Percentiles rank a stretch among this genome's conserved stretches.
Conservation (phyloP, 1,140 invertebrate species). For the Drosophila ercepeae region DNA sequence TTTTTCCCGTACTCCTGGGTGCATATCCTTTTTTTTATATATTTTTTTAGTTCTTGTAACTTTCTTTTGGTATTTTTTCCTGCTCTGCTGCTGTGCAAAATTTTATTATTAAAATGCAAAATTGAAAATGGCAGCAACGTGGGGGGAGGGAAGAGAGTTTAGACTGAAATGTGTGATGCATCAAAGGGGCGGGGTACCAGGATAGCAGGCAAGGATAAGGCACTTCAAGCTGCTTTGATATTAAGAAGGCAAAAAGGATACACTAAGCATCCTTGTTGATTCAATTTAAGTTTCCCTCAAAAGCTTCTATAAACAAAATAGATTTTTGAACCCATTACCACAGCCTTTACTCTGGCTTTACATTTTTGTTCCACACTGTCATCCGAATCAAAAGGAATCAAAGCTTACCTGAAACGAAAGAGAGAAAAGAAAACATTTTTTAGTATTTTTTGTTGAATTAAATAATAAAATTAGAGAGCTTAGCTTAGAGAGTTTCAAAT, state of each 20-base stretch:
- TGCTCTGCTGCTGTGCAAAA: conserved; percentile 65
- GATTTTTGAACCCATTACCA: conserved; percentile 47
- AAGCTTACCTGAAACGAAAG: conserved; percentile 67
- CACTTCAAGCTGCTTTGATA: conserved; percentile 66
- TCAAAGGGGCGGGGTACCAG: no score
- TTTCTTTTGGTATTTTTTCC: conserved; percentile 21
- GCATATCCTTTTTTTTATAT: no score
- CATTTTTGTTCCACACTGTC: neutral
- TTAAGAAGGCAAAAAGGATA: conserved; percentile 35
- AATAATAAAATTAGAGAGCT: conserved; percentile 24
- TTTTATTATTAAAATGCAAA: conserved; percentile 82
- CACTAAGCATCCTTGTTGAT: conserved; percentile 60
- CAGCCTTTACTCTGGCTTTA: conserved; percentile 8
- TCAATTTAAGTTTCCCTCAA: conserved; percentile 66
- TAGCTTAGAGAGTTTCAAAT: conserved; percentile 57
- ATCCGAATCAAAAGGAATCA: conserved; percentile 36
- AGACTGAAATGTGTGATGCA: conserved; percentile 54
- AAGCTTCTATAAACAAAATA: conserved; percentile 63
- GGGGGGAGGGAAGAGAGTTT: conserved; percentile 16
- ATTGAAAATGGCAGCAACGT: conserved; percentile 77
- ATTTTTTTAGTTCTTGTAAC: conserved; percentile 8
- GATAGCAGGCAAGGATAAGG: conserved; percentile 47
- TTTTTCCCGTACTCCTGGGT: conserved; percentile 24
- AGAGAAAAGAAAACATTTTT: conserved; percentile 16
- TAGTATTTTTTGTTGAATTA: conserved; percentile 43